Evolutionary conservation across 2,797 vertebrate genomes (phyloP).

Genomic region (Xenopus petersii): DNA sequence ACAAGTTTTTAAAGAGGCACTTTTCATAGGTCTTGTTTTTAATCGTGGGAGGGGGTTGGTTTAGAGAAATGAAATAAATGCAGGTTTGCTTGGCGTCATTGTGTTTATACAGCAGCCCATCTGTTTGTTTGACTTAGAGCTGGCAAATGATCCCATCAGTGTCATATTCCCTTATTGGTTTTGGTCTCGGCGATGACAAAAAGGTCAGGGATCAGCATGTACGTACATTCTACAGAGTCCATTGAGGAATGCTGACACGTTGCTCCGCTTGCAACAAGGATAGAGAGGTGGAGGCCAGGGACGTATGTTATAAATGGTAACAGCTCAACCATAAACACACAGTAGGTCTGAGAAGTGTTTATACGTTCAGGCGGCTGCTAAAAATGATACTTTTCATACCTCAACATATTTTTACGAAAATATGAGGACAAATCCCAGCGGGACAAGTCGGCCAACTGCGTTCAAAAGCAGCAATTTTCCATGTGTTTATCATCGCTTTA

Average conservation of each 20-base stretch:
- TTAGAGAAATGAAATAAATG: neutral
- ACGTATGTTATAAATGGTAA: conserved; percentile 9
- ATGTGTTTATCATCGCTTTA: too few species aligned
- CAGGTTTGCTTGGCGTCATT: conserved; percentile 35
- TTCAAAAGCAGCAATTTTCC: neutral
- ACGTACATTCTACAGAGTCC: conserved; percentile 54
- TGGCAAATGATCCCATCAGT: conserved; percentile 48
- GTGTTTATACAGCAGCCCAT: conserved; percentile 40
- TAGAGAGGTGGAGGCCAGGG: neutral
- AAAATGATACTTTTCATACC: neutral
- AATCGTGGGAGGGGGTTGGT: neutral
- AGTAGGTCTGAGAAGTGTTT: neutral
- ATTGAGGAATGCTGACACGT: conserved; percentile 54
- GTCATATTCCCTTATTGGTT: conserved; percentile 55
- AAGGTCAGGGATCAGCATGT: conserved; percentile 54
- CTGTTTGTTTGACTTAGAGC: conserved; percentile 52
- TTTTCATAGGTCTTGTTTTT: conserved; percentile 28
- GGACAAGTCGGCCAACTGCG: neutral
- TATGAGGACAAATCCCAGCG: neutral
- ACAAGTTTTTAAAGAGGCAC: conserved; percentile 22
- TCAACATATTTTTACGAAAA: neutral
- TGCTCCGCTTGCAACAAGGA: conserved; percentile 11
- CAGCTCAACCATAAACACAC: conserved; percentile 13
- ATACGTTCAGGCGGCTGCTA: neutral
- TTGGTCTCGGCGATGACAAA: conserved; percentile 52